A percentile compares a stretch with the other conserved stretches of the same genome.
Evolutionary conservation across 53 echinoderm and acorn worm species (phyloP).

Genomic region (Mesocentrotus franciscanus): DNA sequence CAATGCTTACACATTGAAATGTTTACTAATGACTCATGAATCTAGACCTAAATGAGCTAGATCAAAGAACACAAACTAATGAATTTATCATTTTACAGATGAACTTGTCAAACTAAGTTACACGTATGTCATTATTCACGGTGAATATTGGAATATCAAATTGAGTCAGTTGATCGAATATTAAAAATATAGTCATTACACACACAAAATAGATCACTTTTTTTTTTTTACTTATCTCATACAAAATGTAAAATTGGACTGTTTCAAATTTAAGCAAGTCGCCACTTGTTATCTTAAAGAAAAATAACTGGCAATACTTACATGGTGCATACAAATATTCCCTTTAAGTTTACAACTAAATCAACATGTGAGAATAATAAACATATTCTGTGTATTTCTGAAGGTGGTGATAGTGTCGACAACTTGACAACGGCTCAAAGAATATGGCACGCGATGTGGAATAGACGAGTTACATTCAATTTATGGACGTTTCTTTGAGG

Average conservation of each 20-base stretch:
- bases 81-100: background rate
- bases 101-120: background rate
- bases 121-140: background rate
- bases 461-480: no score
- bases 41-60: background rate
- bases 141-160: background rate
- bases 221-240: background rate
- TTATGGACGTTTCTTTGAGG: no score
- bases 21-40: background rate
- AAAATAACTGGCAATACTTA: background rate
- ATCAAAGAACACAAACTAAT: background rate
- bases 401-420: background rate
- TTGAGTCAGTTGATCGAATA: background rate
- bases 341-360: background rate
- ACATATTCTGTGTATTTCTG: background rate
- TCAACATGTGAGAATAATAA: background rate
- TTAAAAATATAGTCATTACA: background rate
- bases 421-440: background rate
- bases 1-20: background rate
- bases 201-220: constrained; percentile 32
- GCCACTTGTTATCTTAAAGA: background rate
- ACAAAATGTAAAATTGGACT: background rate
- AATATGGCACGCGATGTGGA: no score
- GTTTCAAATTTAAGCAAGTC: background rate
- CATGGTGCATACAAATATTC: background rate